Conservation (phyloP, 2,113 vertebrate species). For the Aphelocoma coerulescens region DNA sequence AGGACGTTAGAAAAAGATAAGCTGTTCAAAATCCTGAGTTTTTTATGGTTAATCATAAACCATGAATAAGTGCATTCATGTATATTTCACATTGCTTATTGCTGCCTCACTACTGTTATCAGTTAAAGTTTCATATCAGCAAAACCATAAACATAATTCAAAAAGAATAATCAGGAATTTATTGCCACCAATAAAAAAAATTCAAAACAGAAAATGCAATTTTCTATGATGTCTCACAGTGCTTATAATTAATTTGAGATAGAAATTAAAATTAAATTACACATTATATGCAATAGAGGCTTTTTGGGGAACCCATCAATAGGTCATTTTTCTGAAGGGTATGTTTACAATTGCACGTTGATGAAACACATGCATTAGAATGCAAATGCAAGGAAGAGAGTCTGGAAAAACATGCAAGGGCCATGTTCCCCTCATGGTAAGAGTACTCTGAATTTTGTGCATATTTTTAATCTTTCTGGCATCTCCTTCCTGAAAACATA, state of each 20-base stretch:
- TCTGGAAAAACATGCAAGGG: rapidly evolving
- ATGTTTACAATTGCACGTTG: not conserved
- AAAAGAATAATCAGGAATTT: conserved; percentile 22
- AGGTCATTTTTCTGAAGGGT: conserved; percentile 23
- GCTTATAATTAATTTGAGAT: conserved; percentile 44
- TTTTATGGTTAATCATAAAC: conserved; percentile 52
- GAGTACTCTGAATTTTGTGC: not conserved
- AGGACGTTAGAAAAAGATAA: conserved; percentile 40
- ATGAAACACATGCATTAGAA: not conserved
- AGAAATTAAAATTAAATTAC: conserved; percentile 55
- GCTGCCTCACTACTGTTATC: conserved; percentile 3
- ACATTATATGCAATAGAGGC: not conserved
- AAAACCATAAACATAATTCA: conserved; percentile 20
- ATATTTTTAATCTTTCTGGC: not conserved
- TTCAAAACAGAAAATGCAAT: not conserved
- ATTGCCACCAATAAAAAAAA: not conserved
- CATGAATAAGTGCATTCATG: conserved; percentile 15
- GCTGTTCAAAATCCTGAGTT: conserved; percentile 22
- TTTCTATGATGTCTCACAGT: not conserved
- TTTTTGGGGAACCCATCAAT: conserved; percentile 10
- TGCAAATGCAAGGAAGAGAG: not conserved
- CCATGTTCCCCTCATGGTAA: not conserved
- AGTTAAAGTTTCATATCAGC: conserved; percentile 28
- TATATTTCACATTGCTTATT: conserved; percentile 40
- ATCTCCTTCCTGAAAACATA: not conserved